phyloP scores from a whole-genome alignment of 2,888 invertebrate species.

The Choristoneura rosaceana region DNA sequence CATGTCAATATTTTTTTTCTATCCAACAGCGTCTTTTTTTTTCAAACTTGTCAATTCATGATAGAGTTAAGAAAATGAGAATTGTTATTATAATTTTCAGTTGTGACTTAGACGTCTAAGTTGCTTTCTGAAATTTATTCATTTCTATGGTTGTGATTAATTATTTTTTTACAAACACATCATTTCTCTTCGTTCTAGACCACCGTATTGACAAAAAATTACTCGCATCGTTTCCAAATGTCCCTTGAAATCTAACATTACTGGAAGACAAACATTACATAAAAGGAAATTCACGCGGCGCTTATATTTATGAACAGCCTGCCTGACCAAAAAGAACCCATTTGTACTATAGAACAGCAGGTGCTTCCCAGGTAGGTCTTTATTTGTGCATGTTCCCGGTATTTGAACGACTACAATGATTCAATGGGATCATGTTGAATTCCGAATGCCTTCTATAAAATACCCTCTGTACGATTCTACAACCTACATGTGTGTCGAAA shows the following conservation, averaged over 20 bases:
- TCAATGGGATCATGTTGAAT: slow-evolving; percentile 64
- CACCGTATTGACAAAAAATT: slow-evolving; percentile 22
- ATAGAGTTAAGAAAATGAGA: too few relatives aligned
- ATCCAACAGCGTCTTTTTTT: background rate
- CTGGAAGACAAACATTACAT: slow-evolving; percentile 42
- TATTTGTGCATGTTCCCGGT: slow-evolving; percentile 67
- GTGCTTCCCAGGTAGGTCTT: slow-evolving; percentile 77
- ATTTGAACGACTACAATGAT: slow-evolving; percentile 64
- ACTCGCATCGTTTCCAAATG: slow-evolving; percentile 28
- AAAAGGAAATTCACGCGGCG: slow-evolving; percentile 75
- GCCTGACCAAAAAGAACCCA: slow-evolving; percentile 45
- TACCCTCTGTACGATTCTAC: slow-evolving; percentile 20
- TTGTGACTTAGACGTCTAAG: too few relatives aligned
- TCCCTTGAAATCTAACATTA: slow-evolving; percentile 43
- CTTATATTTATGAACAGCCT: slow-evolving; percentile 61
- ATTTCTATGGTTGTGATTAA: background rate
- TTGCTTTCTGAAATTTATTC: background rate
- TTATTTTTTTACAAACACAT: slow-evolving; percentile 15
- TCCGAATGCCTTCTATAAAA: slow-evolving; percentile 49
- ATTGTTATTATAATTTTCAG: too few relatives aligned
- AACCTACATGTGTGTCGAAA: background rate
- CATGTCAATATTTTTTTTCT: background rate
- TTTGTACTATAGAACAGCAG: slow-evolving; percentile 63
- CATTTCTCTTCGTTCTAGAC: slow-evolving; percentile 24
- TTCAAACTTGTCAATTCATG: background rate